A percentile compares a stretch with the other conserved stretches of the same genome.
Conservation (phyloP, 2,888 invertebrate species). For the Troilus luridus region DNA sequence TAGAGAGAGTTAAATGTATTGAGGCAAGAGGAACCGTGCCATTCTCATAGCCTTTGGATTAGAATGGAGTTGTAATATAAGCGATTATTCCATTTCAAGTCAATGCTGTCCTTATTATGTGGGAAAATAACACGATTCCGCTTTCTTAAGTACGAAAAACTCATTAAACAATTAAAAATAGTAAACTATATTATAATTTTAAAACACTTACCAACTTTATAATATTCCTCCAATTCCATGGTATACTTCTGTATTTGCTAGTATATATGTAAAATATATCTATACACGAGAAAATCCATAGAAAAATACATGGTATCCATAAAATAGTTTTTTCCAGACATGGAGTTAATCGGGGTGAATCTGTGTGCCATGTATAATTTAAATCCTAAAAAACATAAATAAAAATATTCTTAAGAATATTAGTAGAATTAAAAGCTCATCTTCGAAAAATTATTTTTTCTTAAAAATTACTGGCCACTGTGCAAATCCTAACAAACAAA, state of each 20-base stretch:
- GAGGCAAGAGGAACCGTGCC: no score
- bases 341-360: neutral
- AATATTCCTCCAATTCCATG: slow-evolving; percentile 20
- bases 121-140: no score
- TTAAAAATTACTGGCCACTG: no score
- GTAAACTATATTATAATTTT: neutral
- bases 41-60: no score
- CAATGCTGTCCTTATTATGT: no score
- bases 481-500: no score
- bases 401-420: neutral
- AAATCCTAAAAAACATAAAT: neutral
- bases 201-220: neutral
- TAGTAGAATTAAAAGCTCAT: neutral
- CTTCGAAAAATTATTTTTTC: no score
- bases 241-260: neutral
- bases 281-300: neutral
- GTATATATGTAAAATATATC: neutral
- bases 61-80: no score
- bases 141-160: no score
- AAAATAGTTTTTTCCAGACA: slow-evolving; percentile 2
- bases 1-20: no score
- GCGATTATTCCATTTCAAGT: no score
- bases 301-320: neutral
- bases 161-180: no score
- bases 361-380: neutral